phyloP scores from a whole-genome alignment of 2,888 invertebrate species.

The Caenorhabditis doughertyi region DNA sequence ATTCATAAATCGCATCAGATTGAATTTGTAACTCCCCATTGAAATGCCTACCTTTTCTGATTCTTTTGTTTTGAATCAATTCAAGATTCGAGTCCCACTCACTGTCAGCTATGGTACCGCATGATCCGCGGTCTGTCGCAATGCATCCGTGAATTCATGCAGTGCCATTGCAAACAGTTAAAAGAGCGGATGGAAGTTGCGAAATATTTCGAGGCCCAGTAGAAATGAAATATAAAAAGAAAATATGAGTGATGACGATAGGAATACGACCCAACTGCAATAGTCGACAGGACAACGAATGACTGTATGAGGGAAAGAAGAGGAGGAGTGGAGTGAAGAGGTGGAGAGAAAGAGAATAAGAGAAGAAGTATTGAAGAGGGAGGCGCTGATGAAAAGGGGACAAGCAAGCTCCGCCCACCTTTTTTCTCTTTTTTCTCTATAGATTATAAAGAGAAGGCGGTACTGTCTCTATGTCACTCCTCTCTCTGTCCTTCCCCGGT shows the following conservation, averaged over 20 bases:
- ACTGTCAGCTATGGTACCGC: conserved; percentile 66
- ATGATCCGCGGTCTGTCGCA: conserved; percentile 57
- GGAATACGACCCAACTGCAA: background rate
- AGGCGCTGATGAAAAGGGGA: conserved; percentile 17
- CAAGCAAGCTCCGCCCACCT: conserved; percentile 46
- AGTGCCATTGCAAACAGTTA: conserved; percentile 73
- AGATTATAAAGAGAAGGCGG: background rate
- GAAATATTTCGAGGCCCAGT: conserved; percentile 3
- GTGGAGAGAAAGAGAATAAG: too few relatives aligned
- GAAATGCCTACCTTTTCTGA: conserved; percentile 10
- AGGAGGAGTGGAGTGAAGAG: background rate
- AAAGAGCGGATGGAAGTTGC: background rate
- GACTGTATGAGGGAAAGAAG: conserved; percentile 40
- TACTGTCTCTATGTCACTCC: conserved; percentile 4
- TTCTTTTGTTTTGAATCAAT: background rate
- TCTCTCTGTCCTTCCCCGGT: conserved; percentile 9
- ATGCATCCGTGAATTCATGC: conserved; percentile 75
- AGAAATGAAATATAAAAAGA: conserved; percentile 12
- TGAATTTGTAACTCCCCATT: too few relatives aligned
- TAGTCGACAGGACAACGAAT: conserved; percentile 29
- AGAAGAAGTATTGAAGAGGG: conserved; percentile 9
- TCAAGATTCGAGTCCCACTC: background rate
- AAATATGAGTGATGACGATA: background rate
- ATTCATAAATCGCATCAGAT: too few relatives aligned
- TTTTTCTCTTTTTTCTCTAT: conserved; percentile 11